Base-by-base conservation (phyloP, 2,113 vertebrate genomes). In the Nerophis ophidion region DNA sequence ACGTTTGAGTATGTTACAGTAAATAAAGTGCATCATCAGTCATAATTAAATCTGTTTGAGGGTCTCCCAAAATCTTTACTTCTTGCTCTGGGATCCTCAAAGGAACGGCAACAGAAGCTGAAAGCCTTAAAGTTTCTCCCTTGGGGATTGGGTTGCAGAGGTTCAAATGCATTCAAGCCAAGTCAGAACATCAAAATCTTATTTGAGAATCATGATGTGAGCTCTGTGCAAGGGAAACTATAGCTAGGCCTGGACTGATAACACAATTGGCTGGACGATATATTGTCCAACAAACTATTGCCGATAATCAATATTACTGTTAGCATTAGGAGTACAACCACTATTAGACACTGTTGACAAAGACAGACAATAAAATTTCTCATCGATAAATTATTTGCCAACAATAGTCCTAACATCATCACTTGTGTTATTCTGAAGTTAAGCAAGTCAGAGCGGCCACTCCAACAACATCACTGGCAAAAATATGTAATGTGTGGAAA, bases 101-200 rank as follows among this genome's bases (percentile, higher is more conserved):
- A 83, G 80, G 84, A 87, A 79, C 76, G 75, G 64, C 86, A 67
- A 87, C 56, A 77, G 79, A 88, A 83, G 62, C 83, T 69, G 77
- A 77, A 71, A 40, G 83, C 81, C 80, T 72, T 55, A 74, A 79
- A 79, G 74, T 65, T 61, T 68, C 64, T 88, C 81, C 84, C 76
- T 60, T 16, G 58, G 80, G 87, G 70, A 35, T 58, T 61, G 15
- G 49, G 65, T 69, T 70, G 77, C 49, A 38, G 61, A 61, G 79
- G 70, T 84, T 81, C 68, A 83, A 82, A 71, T 58, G 70, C 35
- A 1, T 17, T 55, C 71, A 12, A 6, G 45, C 68, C 65, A 68
- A 79, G 48, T 19, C 48, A 61, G 26, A 44, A 74, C 59, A 72
- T 60, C 57, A 26, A 74, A 61, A 65, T 79, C 66, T 58, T 48